Base-by-base conservation (phyloP, 2,113 vertebrate genomes). In the Abramis brama region DNA sequence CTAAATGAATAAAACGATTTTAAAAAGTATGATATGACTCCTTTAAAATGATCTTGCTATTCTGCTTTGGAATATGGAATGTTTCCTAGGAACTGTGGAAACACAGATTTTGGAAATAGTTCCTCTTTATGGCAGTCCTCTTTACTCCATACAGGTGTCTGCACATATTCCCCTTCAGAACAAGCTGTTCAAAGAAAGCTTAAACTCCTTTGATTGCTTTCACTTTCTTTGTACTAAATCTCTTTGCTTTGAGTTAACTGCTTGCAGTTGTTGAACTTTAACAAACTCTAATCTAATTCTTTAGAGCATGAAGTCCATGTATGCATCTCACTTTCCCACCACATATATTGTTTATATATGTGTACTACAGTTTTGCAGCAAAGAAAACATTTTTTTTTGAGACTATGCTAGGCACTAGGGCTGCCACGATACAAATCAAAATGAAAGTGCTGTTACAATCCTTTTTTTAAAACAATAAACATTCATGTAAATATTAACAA, bases 61-160 rank as follows among this genome's bases (percentile, higher is more conserved):
- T 75, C 43, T 43, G 77, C 76, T 78, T 78, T 36, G 52, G 27
- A 43, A n/a, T 79, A 25, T 79, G 33, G 2, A 79, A 62, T 60
- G 77, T 23, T 79, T 43, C 1, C 55, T 62, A 2, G 60, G 11
- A 79, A 43, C 55, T 23, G 8, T 8, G 23, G 21, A 36, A 59
- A 47, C 19, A 6, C 19, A 6, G 3, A 25, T 43, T 62, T 79
- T 60, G 23, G 4, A 80, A 39, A 64, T 47, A 80, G 11, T 81
- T 75, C 23, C n/a, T 47, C n/a, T 50, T 75, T 50, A 47, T 7
- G 71, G 71, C 71, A 27, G 43, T 19, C 33, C 12, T 71, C 23
- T 66, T 55, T 23, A 50, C 64, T 45, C n/a, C 30, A 76, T 82
- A 36, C 57, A 55, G 33, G 17, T 33, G 47, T 36, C 30, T 82